Conservation (phyloP, 1,140 invertebrate genomes). For the Chionoecetes opilio region DNA sequence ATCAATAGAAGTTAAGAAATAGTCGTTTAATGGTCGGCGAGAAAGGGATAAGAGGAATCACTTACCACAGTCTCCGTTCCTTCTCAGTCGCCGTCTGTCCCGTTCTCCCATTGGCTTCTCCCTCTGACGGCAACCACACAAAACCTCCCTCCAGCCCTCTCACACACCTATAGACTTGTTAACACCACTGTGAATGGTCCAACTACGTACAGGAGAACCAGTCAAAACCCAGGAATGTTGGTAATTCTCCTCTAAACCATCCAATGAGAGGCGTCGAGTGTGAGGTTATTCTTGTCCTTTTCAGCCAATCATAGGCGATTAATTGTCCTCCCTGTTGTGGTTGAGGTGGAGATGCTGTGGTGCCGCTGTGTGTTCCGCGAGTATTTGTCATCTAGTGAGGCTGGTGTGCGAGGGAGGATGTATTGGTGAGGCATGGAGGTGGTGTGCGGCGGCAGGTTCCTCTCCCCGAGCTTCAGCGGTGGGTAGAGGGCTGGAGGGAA, state of each 20-base stretch:
- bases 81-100: not conserved
- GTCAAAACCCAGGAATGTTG: not conserved
- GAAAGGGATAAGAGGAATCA: too few species aligned
- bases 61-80: too few species aligned
- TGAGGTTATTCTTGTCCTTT: not conserved
- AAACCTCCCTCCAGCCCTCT: not conserved
- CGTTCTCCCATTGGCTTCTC: conserved; percentile 13
- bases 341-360: conserved; percentile 49
- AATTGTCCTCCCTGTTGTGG: conserved; percentile 31
- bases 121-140: not conserved
- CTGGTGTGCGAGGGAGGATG: not conserved
- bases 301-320: not conserved
- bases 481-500: not conserved
- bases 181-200: not conserved
- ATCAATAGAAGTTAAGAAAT: too few species aligned
- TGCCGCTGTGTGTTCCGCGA: not conserved
- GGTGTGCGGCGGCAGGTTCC: conserved; percentile 35
- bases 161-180: not conserved
- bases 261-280: not conserved
- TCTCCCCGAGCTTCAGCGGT: conserved; percentile 38
- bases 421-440: conserved; percentile 46
- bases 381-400: not conserved
- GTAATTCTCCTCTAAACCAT: not conserved
- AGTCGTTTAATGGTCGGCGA: too few species aligned
- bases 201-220: not conserved